Conservation (phyloP, 2,113 vertebrate species). For the Thymallus thymallus region DNA sequence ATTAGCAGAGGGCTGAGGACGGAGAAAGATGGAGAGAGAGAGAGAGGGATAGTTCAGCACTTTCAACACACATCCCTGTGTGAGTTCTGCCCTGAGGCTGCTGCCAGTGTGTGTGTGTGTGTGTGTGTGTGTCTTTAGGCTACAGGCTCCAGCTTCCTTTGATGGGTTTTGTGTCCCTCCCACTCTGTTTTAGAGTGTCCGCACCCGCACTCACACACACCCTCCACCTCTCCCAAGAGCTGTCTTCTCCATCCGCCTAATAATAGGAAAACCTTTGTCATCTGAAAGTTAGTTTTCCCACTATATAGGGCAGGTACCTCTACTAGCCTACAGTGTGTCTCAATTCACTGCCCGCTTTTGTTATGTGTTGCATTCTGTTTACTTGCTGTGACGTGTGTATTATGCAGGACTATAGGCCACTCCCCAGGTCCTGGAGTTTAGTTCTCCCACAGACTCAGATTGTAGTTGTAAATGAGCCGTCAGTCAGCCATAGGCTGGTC, state of each 20-base stretch:
- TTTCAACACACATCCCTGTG: constrained; percentile 40
- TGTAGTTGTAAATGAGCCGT: no score
- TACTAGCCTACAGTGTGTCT: no score
- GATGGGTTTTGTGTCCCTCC: constrained; percentile 46
- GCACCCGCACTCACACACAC: constrained; percentile 52
- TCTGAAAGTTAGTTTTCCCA: no score
- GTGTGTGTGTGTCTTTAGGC: neutral
- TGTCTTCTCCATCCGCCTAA: neutral
- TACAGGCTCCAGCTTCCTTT: constrained; percentile 33
- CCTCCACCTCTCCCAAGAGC: no score
- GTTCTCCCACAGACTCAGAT: no score
- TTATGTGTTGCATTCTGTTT: no score
- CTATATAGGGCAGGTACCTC: no score
- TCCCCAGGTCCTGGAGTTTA: no score
- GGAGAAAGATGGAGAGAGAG: neutral
- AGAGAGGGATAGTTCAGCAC: constrained; percentile 8
- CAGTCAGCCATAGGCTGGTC: no score
- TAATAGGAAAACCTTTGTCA: neutral
- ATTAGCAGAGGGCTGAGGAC: constrained; percentile 41
- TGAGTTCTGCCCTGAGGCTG: constrained; percentile 32
- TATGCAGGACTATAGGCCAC: no score
- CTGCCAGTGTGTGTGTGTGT: constrained; percentile 4
- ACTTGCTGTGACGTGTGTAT: no score
- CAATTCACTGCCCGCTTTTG: no score
- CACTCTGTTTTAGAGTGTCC: constrained; percentile 52